A percentile compares a stretch with the other conserved stretches of the same genome.
Conservation (phyloP, 1,140 invertebrate species). For the Thereuonema tuberculata region DNA sequence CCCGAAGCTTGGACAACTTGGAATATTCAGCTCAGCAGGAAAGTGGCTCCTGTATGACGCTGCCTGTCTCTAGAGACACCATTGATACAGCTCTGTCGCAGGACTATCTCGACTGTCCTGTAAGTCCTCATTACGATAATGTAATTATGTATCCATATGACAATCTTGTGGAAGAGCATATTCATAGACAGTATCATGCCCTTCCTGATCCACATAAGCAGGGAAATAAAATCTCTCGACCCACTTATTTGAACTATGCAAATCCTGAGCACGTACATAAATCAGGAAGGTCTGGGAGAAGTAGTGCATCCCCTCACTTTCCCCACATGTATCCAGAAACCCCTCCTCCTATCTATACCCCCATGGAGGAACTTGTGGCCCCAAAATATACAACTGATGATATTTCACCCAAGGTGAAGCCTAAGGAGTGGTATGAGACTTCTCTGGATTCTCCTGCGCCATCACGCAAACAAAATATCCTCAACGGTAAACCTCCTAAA, state of each 20-base stretch:
- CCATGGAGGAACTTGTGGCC: not conserved
- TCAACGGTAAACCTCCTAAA: not conserved
- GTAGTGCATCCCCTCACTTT: not conserved
- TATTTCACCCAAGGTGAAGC: conserved; percentile 17
- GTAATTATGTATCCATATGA: not conserved
- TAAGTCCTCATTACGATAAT: not conserved
- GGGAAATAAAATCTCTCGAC: not conserved
- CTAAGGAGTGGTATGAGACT: conserved; percentile 61
- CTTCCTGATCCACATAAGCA: not conserved
- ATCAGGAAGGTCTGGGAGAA: not conserved
- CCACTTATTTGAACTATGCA: not conserved
- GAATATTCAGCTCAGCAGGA: not conserved
- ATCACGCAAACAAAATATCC: conserved; percentile 8
- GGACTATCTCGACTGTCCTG: conserved; percentile 2
- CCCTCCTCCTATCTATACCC: not conserved
- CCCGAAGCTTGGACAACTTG: conserved; percentile 5
- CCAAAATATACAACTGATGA: not conserved
- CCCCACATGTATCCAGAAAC: not conserved
- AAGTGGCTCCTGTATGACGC: no score
- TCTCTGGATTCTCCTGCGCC: conserved; percentile 43
- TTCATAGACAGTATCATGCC: not conserved
- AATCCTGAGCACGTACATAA: no score
- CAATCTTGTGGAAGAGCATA: not conserved
- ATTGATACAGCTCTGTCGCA: not conserved
- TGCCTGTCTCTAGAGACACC: not conserved